Evolutionary conservation across 2,113 vertebrate genomes (phyloP).

Genomic region (Etheostoma cragini): DNA sequence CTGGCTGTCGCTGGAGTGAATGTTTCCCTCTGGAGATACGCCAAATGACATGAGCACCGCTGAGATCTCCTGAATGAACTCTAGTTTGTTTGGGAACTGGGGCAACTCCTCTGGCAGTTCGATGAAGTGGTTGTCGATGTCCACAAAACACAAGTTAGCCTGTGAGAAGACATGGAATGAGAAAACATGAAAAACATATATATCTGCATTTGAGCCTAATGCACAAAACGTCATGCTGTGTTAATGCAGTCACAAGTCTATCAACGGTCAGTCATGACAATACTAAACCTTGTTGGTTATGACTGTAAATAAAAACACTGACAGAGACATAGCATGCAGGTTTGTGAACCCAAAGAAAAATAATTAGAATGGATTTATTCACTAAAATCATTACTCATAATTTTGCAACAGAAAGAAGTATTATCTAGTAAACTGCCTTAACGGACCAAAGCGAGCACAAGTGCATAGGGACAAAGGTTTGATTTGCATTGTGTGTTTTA

Average conservation of each 20-base stretch:
- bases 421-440: neutral
- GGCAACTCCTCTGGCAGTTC: slow-evolving; percentile 98
- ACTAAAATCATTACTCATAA: neutral
- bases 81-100: slow-evolving; percentile 98
- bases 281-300: neutral
- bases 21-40: slow-evolving; percentile 92
- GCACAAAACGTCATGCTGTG: neutral
- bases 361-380: neutral
- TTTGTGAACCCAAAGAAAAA: neutral
- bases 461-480: neutral
- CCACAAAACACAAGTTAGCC: slow-evolving; percentile 99
- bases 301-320: neutral
- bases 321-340: neutral
- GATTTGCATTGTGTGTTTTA: neutral
- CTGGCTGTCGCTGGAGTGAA: slow-evolving; percentile 90
- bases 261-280: neutral
- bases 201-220: too few species aligned
- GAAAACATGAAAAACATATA: neutral
- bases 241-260: neutral
- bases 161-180: slow-evolving; percentile 58
- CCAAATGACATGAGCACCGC: slow-evolving; percentile 94
- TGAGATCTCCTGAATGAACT: slow-evolving; percentile 98
- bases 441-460: neutral
- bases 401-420: neutral
- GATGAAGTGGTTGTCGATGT: slow-evolving; percentile 98